Evolutionary conservation across 2,888 invertebrate genomes (phyloP), one percentile per base, ranked within the genome.

Genomic region (Drosophila putrida): DNA sequence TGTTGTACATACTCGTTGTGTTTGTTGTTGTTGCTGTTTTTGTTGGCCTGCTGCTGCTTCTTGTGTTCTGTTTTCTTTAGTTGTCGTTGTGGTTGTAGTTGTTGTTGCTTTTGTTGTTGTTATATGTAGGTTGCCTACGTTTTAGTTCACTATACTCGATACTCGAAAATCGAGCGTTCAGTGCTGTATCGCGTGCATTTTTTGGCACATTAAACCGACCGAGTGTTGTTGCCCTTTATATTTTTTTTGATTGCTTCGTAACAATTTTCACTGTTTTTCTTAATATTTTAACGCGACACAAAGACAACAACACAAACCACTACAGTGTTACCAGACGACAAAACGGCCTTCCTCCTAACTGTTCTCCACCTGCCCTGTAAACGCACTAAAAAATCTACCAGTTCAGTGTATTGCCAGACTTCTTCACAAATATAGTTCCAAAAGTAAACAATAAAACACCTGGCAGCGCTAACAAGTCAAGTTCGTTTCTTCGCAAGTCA

Each of bases 241-340:
- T 61, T 60, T 66, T 64, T 66, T 60, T 53, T 60, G 35, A 44
- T 65, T 65, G 41, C 61, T 59, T 57, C 63, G 65, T 55, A 80
- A 71, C 64, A 69, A 74, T 80, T 71, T 79, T 65, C 51, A 68
- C 66, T 73, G 65, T 81, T 77, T 85, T 86, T 75, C 76, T 82
- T 75, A 55, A 74, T 82, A 65, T 71, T 80, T 83, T 79, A 82
- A 75, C 85, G 82, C 85, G 82, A 82, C 85, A 82, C 63, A 87
- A 87, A 87, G 82, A 81, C 61, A 66, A 55, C 64, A 68, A 66
- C 66, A 64, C 67, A 57, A 55, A 65, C 65, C 65, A 65, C 65
- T 20, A 20, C 20, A 20, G 20, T 20, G 20, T 20, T 20, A 20
- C 20, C 20, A 20, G 20, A 20, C 20, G 20, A 20, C 20, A 20